Conservation (phyloP, 2,113 vertebrate genomes). For the Epinephelus fuscoguttatus region DNA sequence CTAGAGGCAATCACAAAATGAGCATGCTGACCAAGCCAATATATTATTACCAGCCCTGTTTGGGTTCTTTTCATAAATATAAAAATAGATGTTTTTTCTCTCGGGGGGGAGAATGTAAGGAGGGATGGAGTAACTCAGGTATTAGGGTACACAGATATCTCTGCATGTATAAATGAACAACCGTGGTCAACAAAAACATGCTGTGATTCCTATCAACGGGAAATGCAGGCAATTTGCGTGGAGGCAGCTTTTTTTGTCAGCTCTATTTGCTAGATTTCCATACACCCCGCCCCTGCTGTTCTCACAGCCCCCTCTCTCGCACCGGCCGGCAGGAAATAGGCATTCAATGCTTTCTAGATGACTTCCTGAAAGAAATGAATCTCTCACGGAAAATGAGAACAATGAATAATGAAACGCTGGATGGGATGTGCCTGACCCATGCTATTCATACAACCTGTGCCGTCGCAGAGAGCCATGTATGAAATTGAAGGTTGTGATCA, state of each 20-base stretch:
- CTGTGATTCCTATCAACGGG: conserved; percentile 68
- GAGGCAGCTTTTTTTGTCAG: conserved; percentile 59
- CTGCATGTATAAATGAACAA: conserved; percentile 69
- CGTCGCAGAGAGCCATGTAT: conserved; percentile 65
- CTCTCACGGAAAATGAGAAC: conserved; percentile 75
- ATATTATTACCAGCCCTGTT: conserved; percentile 54
- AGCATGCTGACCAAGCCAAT: conserved; percentile 68
- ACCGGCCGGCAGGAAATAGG: conserved; percentile 74
- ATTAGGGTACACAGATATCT: conserved; percentile 54
- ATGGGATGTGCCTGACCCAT: conserved; percentile 73
- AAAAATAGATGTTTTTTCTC: conserved; percentile 36
- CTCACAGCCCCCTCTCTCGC: not conserved
- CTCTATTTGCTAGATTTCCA: conserved; percentile 73
- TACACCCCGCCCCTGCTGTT: conserved; percentile 10
- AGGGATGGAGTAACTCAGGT: conserved; percentile 47
- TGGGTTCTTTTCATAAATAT: conserved; percentile 60
- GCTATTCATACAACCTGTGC: conserved; percentile 69
- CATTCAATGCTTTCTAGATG: conserved; percentile 80
- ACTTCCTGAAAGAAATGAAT: conserved; percentile 81
- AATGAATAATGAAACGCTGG: conserved; percentile 82
- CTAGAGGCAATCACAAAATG: conserved; percentile 46
- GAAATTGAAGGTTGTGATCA: conserved; percentile 80
- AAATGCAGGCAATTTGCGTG: conserved; percentile 71
- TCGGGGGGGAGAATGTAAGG: conserved; percentile 5
- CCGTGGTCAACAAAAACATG: conserved; percentile 68